Conservation (phyloP, 2,113 vertebrate genomes). For the Amazona vittata region DNA sequence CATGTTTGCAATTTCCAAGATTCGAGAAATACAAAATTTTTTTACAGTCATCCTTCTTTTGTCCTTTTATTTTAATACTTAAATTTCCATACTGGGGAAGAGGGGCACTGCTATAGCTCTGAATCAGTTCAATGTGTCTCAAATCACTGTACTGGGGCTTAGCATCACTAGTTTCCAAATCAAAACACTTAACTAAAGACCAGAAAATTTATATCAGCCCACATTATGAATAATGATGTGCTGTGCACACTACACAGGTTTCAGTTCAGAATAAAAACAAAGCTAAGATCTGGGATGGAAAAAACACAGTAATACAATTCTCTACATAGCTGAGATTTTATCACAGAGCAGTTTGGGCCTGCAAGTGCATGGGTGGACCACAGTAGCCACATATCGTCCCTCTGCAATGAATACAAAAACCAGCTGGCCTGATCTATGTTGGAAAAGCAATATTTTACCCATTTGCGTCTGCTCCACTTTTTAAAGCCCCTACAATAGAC, state of each 20-base stretch:
- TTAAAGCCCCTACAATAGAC: neutral
- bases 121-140: conserved; percentile 64
- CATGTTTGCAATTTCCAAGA: conserved; percentile 68
- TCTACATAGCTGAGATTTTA: neutral
- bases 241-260: conserved; percentile 10
- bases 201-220: conserved; percentile 50
- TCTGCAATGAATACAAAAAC: neutral
- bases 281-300: neutral
- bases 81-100: conserved; percentile 54
- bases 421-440: fast-evolving
- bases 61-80: conserved; percentile 64
- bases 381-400: fast-evolving
- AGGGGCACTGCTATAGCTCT: neutral
- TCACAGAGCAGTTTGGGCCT: neutral
- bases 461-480: neutral
- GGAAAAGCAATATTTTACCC: neutral
- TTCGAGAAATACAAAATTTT: conserved; percentile 65
- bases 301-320: neutral
- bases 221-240: neutral
- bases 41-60: conserved; percentile 58
- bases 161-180: conserved; percentile 21
- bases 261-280: conserved; percentile 5
- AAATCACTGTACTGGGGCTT: neutral
- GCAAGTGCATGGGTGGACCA: neutral
- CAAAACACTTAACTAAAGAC: conserved; percentile 16